Evolutionary conservation across 2,113 vertebrate species (phyloP), one percentile per base, ranked within the genome.

Genomic region (Brachyhypopomus occidentalis): DNA sequence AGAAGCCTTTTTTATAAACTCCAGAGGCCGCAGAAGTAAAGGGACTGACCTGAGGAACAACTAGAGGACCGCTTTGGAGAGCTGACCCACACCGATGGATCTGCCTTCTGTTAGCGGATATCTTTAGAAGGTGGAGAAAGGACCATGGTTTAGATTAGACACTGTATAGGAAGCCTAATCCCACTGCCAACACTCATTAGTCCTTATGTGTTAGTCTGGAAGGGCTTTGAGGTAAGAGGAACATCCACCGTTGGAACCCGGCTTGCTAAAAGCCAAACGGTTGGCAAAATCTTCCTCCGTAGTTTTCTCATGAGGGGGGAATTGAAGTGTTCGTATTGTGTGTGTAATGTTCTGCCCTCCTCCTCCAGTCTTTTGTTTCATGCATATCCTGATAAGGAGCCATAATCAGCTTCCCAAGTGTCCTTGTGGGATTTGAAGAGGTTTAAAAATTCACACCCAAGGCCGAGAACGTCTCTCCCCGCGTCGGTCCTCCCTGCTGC

Each of bases 131-230:
- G 48, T 79, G 7, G 27, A 78, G 64, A 66, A 62, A 66, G 69
- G 59, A 45, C 78, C 73, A 38, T 22, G 17, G 14, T 30, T 69
- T 55, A 72, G 62, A 59, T 74, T 59, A 80, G 77, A 69, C 62
- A 83, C 76, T 25, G 27, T 60, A 27, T 48, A 81, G 36, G 63
- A 5, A 22, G 12, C n/a, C 72, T 75, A 8, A 74, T 38, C 81
- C 36, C 75, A 19, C 71, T 81, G 63, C 82, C 71, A 66, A 52
- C 45, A 12, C 75, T 86, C 77, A 80, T 80, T 80, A 77, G 64
- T 30, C 55, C 60, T n/a, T 74, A 41, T 27, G 80, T 72, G 77
- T 80, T 83, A 58, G 16, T 77, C 77, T 82, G 75, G 25, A 58
- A 77, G 67, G 59, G 20, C 48, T 75, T 67, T 30, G 34, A 75